Percentiles rank a stretch among this genome's conserved stretches.
These are phyloP conservation scores for Crotophaga sulcirostris DNA, from an alignment of 2,113 vertebrate genomes.

Conservation along the genomic window DNA sequence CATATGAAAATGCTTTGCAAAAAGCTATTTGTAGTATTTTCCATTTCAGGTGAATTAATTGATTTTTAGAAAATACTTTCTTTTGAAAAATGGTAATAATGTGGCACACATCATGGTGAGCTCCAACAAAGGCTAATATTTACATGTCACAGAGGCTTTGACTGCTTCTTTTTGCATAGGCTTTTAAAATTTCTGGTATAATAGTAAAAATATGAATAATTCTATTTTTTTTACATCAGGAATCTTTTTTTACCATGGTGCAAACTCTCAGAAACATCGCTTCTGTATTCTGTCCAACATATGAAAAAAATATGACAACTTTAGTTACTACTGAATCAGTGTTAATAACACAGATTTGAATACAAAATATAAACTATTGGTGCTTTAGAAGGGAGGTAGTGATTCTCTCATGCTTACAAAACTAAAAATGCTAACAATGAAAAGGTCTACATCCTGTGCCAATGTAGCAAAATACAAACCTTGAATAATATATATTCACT, in stretches of 20 bases:
- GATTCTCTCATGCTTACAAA: background rate
- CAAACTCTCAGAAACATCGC: background rate
- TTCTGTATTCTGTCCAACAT: background rate
- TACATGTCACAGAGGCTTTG: background rate
- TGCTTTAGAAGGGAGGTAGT: background rate
- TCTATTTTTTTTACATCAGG: too few relatives aligned
- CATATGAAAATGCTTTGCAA: background rate
- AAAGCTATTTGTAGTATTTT: background rate
- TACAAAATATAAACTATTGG: background rate
- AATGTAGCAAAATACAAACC: background rate
- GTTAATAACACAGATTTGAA: background rate
- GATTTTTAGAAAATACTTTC: background rate
- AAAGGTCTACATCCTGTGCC: background rate
- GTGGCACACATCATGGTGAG: background rate
- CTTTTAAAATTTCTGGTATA: background rate
- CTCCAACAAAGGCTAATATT: background rate
- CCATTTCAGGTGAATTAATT: background rate
- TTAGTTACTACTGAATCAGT: background rate
- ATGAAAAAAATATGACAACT: background rate
- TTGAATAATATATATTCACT: background rate
- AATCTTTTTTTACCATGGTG: background rate
- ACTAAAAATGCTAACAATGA: background rate
- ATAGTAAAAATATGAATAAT: background rate
- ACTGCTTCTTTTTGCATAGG: accelerated
- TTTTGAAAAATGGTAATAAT: background rate